phyloP scores from a whole-genome alignment of 1,140 invertebrate genomes.

The Odontomachus brunneus region DNA sequence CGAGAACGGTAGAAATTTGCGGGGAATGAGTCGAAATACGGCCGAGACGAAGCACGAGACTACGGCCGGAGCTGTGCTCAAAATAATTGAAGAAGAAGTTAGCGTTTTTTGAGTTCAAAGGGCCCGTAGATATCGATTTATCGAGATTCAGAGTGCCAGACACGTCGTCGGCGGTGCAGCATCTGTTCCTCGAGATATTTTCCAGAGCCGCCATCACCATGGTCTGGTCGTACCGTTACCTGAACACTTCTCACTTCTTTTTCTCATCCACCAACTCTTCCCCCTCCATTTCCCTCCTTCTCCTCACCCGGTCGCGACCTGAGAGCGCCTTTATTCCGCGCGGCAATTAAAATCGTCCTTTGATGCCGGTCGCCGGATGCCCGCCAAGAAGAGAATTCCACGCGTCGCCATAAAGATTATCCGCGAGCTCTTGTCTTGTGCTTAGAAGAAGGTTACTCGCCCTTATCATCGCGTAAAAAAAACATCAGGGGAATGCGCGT shows the following conservation, averaged over 20 bases:
- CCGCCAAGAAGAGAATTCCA: background rate
- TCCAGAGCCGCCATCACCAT: slow-evolving; percentile 33
- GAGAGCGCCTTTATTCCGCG: background rate
- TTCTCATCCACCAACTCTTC: slow-evolving; percentile 16
- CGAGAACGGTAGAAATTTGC: background rate
- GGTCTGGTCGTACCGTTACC: slow-evolving; percentile 33
- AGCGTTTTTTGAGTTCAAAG: background rate
- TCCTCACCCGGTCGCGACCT: no score
- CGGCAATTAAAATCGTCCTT: slow-evolving; percentile 43
- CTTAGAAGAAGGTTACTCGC: background rate
- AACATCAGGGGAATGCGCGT: background rate
- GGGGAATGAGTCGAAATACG: background rate
- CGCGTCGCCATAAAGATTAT: slow-evolving; percentile 31
- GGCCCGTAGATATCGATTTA: slow-evolving; percentile 30
- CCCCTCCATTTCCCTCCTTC: background rate
- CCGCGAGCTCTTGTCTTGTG: slow-evolving; percentile 8
- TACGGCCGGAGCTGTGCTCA: no score
- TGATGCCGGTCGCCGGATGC: background rate
- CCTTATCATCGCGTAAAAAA: background rate
- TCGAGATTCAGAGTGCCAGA: slow-evolving; percentile 35
- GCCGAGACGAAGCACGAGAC: no score
- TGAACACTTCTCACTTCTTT: slow-evolving; percentile 35
- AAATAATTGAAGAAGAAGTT: no score
- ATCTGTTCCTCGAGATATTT: slow-evolving; percentile 50
- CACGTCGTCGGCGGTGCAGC: slow-evolving; percentile 28